Evolutionary conservation across 2,113 vertebrate genomes (phyloP), one percentile per base, ranked within the genome.

Genomic region (Sylvilagus bachmani): DNA sequence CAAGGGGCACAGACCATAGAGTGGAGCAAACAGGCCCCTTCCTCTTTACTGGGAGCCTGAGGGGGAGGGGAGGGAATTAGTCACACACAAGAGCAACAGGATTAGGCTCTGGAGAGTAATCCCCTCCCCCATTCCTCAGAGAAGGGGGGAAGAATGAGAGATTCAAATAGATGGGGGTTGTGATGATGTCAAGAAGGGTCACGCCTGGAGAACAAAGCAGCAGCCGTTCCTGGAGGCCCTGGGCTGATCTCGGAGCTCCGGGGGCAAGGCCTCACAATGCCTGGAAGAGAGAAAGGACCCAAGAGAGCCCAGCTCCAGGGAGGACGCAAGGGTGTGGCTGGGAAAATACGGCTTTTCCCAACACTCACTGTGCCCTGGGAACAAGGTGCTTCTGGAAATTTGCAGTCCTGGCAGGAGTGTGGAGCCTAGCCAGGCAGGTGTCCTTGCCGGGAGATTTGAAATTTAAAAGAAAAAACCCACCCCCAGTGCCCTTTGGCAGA

Each of bases 81-180:
- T 96, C 92, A 97, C 89, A 96, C 93, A 93, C 19, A 10, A 71
- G 53, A 93, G 80, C 3, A 10, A 89, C 61, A 96, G 93, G 84
- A 96, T 97, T 93, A 93, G 88, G 78, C n/a, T 61, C 90, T 74
- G n/a, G 77, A 93, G 95, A 96, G 87, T 38, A 88, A 96, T 96
- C 38, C 55, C 74, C 82, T 94, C 88, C 49, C 62, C 77, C 93
- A 74, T 80, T 87, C 44, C 64, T 51, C 86, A 94, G 93, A 94
- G 93, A 94, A 75, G 79, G 58, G 33, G 38, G 61, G 67, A 92
- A 96, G 90, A 96, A 90, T 86, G 44, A 38, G 78, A 81, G 85
- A 95, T 84, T 97, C 89, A 97, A 97, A 92, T 24, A 90, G 86
- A 33, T 53, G 44, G 74, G 73, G 91, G 17, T 82, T 49, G 81